These are phyloP conservation scores for Aurelia aurita DNA, from an alignment of 30 jellyfish, hydroid and myxozoan species.

Conservation along the genomic window DNA sequence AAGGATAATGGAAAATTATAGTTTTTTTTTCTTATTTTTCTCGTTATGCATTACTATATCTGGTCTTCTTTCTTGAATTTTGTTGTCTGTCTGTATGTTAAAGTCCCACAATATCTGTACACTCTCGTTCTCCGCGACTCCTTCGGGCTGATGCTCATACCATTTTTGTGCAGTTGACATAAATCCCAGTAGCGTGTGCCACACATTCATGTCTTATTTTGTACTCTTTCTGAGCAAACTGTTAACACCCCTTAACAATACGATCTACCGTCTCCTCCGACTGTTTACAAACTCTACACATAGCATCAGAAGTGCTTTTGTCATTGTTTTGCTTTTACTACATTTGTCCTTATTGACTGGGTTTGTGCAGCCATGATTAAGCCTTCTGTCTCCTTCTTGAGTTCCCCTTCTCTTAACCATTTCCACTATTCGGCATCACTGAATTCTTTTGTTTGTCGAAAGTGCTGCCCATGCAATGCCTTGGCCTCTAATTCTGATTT, in stretches of 20 bases:
- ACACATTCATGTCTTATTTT: too few relatives aligned
- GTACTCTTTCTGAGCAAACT: slow-evolving; percentile 27
- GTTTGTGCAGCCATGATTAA: slow-evolving; percentile 26
- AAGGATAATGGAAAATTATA: too few relatives aligned
- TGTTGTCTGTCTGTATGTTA: too few relatives aligned
- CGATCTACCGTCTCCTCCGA: slow-evolving; percentile 20
- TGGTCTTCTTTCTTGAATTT: too few relatives aligned
- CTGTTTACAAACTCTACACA: slow-evolving; percentile 16
- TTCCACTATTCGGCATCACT: slow-evolving; percentile 3
- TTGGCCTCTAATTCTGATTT: slow-evolving; percentile 4
- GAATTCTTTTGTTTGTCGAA: background rate
- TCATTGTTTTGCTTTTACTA: slow-evolving; percentile 1
- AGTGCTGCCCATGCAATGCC: slow-evolving; percentile 23
- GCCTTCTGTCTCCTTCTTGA: slow-evolving; percentile 32
- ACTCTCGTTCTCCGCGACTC: too few relatives aligned
- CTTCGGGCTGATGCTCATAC: too few relatives aligned
- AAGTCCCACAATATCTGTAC: too few relatives aligned
- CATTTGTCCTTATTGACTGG: slow-evolving; percentile 25
- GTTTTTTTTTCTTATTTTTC: too few relatives aligned
- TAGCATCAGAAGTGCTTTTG: background rate
- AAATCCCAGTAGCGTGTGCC: too few relatives aligned
- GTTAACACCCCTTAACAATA: background rate
- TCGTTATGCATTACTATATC: too few relatives aligned
- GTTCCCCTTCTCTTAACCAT: slow-evolving; percentile 14
- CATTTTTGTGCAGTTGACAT: too few relatives aligned